Percentiles rank a stretch among this genome's conserved stretches.
Conservation (phyloP, 1,140 invertebrate species). For the Campoletis sonorensis region DNA sequence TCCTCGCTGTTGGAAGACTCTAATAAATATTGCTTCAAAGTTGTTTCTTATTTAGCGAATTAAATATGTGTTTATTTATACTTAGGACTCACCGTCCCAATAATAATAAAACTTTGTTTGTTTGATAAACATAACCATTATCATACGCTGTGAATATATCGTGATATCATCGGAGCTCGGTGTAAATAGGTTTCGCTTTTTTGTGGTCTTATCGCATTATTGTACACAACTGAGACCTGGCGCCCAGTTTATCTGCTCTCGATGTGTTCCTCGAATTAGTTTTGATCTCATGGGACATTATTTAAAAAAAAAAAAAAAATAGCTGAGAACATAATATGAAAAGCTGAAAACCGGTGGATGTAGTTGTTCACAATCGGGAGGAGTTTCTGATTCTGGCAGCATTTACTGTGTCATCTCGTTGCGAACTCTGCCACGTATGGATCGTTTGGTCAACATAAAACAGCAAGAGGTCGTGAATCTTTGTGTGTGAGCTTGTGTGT, state of each 20-base stretch:
- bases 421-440: slow-evolving; percentile 16
- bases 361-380: background rate
- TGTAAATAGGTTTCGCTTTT: background rate
- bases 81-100: too few relatives aligned
- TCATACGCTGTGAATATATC: too few relatives aligned
- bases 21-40: too few relatives aligned
- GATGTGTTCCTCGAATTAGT: slow-evolving; percentile 19
- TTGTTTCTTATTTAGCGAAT: too few relatives aligned
- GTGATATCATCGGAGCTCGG: background rate
- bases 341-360: background rate
- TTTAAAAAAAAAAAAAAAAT: background rate
- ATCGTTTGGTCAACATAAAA: slow-evolving; percentile 9
- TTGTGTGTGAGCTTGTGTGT: background rate
- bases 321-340: background rate
- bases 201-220: slow-evolving; percentile 19
- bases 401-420: background rate
- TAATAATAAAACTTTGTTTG: too few relatives aligned
- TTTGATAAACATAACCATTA: too few relatives aligned
- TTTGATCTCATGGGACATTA: background rate
- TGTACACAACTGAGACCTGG: slow-evolving; percentile 23
- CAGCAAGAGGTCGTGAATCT: slow-evolving; percentile 29
- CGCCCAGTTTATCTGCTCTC: slow-evolving; percentile 35
- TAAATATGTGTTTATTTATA: too few relatives aligned
- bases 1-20: too few relatives aligned
- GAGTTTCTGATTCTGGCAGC: background rate